Conservation (phyloP, 2,888 invertebrate species). For the Romanomermis culicivorax region DNA sequence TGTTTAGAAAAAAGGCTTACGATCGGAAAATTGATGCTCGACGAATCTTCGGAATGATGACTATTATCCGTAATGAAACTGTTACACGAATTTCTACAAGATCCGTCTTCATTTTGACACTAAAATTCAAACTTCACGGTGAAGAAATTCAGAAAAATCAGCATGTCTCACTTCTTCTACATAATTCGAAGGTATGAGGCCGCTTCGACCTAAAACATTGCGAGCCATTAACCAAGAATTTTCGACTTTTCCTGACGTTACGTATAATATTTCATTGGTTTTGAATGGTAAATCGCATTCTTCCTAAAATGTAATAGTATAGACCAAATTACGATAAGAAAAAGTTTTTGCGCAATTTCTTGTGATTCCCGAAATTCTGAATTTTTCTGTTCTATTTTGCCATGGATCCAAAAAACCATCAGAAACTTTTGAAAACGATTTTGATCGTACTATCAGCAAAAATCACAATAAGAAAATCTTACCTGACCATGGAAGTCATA, state of each 20-base stretch:
- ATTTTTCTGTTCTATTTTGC: too few species aligned
- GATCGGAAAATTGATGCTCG: too few species aligned
- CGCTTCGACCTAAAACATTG: slow-evolving; percentile 61
- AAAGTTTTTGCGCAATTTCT: background rate
- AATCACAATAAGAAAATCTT: background rate
- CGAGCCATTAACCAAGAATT: slow-evolving; percentile 98
- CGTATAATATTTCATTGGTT: slow-evolving; percentile 72
- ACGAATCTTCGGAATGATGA: too few species aligned
- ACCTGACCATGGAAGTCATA: slow-evolving; percentile 8
- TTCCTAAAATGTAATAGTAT: slow-evolving; percentile 41
- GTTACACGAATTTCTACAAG: too few species aligned
- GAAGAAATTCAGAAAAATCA: too few species aligned
- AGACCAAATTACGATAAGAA: background rate
- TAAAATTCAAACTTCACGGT: too few species aligned
- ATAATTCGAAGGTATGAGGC: slow-evolving; percentile 88
- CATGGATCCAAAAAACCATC: background rate
- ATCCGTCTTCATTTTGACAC: too few species aligned
- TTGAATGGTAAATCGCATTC: slow-evolving; percentile 83
- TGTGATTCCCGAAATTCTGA: too few species aligned
- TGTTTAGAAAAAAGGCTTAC: too few species aligned
- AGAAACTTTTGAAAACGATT: background rate
- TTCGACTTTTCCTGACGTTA: slow-evolving; percentile 68
- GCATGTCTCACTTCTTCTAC: slow-evolving; percentile 37
- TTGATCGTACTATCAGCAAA: background rate
- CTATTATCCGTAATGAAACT: too few species aligned